These are phyloP conservation scores for Macrotus californicus DNA, from an alignment of 2,113 vertebrate genomes.

Conservation along the genomic window DNA sequence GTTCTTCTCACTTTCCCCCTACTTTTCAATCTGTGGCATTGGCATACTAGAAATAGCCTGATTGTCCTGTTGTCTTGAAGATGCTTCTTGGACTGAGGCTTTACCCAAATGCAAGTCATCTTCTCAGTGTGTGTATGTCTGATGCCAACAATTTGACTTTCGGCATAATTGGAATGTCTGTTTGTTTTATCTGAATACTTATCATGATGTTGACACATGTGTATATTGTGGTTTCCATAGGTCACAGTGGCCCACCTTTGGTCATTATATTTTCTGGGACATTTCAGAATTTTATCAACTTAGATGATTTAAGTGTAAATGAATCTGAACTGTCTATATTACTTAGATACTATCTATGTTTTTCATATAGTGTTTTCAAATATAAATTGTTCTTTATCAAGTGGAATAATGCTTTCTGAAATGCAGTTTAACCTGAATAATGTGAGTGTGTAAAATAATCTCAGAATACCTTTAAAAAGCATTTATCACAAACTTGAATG, in stretches of 20 bases:
- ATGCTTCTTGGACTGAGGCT: slow-evolving; percentile 4
- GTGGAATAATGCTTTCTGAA: neutral
- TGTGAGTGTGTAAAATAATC: neutral
- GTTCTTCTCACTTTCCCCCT: neutral
- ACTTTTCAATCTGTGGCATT: neutral
- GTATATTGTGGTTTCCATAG: neutral
- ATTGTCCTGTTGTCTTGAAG: slow-evolving; percentile 33
- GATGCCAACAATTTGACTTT: slow-evolving; percentile 3
- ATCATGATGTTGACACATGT: neutral
- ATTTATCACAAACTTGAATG: neutral
- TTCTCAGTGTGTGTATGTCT: neutral
- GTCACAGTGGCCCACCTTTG: neutral
- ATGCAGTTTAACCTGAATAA: neutral
- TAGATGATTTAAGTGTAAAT: slow-evolving; percentile 24
- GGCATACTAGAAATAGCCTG: neutral
- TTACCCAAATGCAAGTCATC: slow-evolving; percentile 1
- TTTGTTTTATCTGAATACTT: neutral
- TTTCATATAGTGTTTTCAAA: neutral
- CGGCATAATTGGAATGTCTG: neutral
- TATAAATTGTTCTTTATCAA: neutral
- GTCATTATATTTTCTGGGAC: neutral
- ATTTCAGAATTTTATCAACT: neutral
- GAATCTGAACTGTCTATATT: neutral
- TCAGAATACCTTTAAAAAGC: neutral
- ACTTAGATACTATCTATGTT: neutral